Evolutionary conservation across 2,113 vertebrate species (phyloP), one percentile per base, ranked within the genome.

Genomic region (Aegotheles bennettii): DNA sequence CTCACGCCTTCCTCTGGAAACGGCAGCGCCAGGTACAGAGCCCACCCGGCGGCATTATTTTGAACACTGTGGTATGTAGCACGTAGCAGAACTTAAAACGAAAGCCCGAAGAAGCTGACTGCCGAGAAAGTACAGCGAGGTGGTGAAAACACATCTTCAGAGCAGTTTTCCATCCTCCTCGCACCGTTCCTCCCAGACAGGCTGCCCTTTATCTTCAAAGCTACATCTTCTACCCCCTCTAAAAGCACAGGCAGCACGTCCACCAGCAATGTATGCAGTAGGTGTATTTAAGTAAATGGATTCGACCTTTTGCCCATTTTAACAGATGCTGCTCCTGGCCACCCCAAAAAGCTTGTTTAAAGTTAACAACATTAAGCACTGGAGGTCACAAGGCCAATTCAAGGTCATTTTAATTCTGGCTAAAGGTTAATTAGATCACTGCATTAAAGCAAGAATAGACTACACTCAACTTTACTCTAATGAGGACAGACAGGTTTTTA

Each of bases 401-500:
- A 98, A 98, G 98, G 98, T 98, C 98, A 94, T 97, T 97, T 97
- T 98, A 98, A 98, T 98, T 97, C 97, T 95, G 91, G 95, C 84
- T 61, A 97, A 96, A 97, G 98, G 97, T 98, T 99, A 98, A 99
- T 99, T 98, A 97, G 98, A 98, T 99, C 97, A 98, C 94, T 98
- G 95, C 96, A 97, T 98, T 98, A 98, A 97, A 98, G 96, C 77
- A 97, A 91, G 94, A 97, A 97, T 96, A 96, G 97, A 98, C 96
- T 98, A 96, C 83, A 89, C 85, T 97, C 94, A 93, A 95, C 93
- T 96, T 95, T 76, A 78, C 94, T 51, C 92, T 96, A 97, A 98
- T 88, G 96, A 97, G 93, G 87, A 93, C 5, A 31, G 96, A 94
- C 94, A 95, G 87, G 23, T 80, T 96, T 95, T 89, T 71, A 97